These are phyloP conservation scores for Emydocephalus ijimae DNA, from an alignment of 2,113 vertebrate genomes.

Conservation along the genomic window DNA sequence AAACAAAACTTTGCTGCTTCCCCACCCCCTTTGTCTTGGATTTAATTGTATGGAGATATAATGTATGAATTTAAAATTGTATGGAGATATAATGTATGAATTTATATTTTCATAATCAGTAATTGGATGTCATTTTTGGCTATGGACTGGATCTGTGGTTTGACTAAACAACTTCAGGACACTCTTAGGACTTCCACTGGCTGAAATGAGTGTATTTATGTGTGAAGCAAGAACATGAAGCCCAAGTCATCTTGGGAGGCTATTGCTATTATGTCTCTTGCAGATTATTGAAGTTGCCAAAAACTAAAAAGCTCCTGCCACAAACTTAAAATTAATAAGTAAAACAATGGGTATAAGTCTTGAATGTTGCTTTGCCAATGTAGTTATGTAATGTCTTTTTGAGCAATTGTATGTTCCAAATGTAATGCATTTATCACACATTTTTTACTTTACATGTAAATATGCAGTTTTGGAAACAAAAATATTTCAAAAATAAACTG, in stretches of 20 bases:
- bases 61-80: not conserved
- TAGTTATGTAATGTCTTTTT: not conserved
- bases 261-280: not conserved
- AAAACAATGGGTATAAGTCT: not conserved
- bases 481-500: not conserved
- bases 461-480: not conserved
- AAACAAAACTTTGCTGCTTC: not conserved
- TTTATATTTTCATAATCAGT: not conserved
- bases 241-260: not conserved
- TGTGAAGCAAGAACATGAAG: not conserved
- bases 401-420: not conserved
- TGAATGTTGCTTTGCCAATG: not conserved
- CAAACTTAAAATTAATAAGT: not conserved
- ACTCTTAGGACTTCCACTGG: not conserved
- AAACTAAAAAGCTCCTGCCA: not conserved
- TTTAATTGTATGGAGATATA: not conserved
- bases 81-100: not conserved
- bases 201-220: not conserved
- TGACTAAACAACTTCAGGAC: not conserved
- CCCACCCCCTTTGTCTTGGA: not conserved
- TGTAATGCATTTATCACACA: not conserved
- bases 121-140: not conserved
- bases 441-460: not conserved
- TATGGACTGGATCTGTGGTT: not conserved
- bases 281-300: not conserved